Base-by-base conservation (phyloP, 2,797 vertebrate species). In the Momotus momota region DNA sequence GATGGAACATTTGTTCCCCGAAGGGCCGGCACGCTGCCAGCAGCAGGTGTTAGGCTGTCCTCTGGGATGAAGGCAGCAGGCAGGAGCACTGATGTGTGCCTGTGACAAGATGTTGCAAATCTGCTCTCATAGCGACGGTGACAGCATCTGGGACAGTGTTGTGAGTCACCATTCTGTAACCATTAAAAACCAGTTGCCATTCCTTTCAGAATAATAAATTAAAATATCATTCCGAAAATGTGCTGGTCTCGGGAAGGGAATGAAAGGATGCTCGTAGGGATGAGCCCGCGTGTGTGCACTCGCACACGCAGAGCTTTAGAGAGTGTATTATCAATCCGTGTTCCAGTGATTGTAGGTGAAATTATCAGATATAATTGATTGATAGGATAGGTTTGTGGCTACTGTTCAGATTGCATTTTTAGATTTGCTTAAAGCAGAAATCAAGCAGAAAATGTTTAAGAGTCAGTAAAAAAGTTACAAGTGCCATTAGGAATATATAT, bases 31-130 rank as follows among this genome's bases (percentile, higher is more conserved):
- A 64, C 90, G 55, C 97, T 98, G 98, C 98, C 98, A 99, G 98
- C 97, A 98, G 99, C 99, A 99, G 98, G 99, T 99, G 99, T 98
- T 97, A 97, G 97, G 97, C 98, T 98, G 97, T 98, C 98, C 98
- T 98, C 98, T 98, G 98, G 98, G 98, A 98, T 96, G 97, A 93
- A 97, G 97, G 98, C 98, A 98, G 98, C 98, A 98, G 98, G 98
- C 98, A 81, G 95, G 98, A 97, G 98, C 98, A 98, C 97, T 98
- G 98, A 98, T 98, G 98, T 99, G 98, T 98, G 98, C 98, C 98
- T 96, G 43, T 92, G 98, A 98, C 98, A 98, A 98, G 98, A 98
- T 98, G 98, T 98, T 98, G 97, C 97, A 98, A 98, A 98, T 98
- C 98, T 98, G 98, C 97, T 98, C 86, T 71, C 71, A 80, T 97